These are phyloP conservation scores for Peromyscus polionotus DNA, from an alignment of 2,113 vertebrate genomes.

Conservation along the genomic window DNA sequence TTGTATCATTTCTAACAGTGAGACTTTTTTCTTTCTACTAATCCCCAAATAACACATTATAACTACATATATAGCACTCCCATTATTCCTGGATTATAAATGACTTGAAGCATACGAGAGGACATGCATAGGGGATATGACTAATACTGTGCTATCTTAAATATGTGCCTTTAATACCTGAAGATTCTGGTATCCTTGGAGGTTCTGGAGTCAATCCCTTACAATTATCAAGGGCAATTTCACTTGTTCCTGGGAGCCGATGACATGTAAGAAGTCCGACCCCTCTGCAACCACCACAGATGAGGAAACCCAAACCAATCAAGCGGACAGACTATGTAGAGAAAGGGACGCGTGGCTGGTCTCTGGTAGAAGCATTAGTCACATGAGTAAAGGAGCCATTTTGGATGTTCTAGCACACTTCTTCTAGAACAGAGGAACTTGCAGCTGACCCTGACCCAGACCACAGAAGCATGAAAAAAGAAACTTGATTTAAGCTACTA, in stretches of 20 bases:
- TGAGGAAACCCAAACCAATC: background rate
- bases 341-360: background rate
- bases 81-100: background rate
- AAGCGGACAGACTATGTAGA: background rate
- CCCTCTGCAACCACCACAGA: background rate
- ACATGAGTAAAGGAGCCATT: background rate
- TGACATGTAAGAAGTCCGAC: background rate
- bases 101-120: background rate
- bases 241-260: constrained; percentile 4
- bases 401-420: background rate
- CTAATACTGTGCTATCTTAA: background rate
- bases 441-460: background rate
- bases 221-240: background rate
- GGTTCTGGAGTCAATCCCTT: background rate
- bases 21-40: background rate
- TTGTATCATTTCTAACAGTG: background rate
- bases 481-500: background rate
- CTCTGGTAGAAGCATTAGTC: background rate
- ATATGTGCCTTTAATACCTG: background rate
- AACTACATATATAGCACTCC: background rate
- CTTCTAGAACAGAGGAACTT: background rate
- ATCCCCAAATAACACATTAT: background rate
- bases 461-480: background rate
- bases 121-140: no score
- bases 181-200: background rate